Conservation (phyloP, 1,140 invertebrate species). For the Ceratina calcarata region DNA sequence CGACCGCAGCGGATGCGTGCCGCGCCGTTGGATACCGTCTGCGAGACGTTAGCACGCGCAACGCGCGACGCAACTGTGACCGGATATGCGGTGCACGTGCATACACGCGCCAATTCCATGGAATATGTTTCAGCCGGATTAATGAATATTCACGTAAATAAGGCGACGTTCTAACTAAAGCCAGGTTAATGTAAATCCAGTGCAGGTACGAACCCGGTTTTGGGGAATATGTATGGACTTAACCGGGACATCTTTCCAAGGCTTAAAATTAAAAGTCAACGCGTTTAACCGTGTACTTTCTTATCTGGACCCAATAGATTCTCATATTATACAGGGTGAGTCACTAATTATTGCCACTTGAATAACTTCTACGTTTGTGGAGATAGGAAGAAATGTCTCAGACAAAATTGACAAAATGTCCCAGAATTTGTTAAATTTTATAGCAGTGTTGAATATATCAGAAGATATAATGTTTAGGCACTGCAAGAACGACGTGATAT, state of each 20-base stretch:
- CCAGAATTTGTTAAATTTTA: too few relatives aligned
- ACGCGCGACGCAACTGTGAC: conserved; percentile 1
- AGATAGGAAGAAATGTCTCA: too few relatives aligned
- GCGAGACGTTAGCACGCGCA: conserved; percentile 25
- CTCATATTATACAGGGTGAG: too few relatives aligned
- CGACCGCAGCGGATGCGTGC: not conserved
- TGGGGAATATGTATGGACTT: conserved; percentile 2
- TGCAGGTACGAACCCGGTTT: not conserved
- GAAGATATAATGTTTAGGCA: too few relatives aligned
- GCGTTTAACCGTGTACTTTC: not conserved
- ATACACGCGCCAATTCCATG: conserved; percentile 15
- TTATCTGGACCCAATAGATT: too few relatives aligned
- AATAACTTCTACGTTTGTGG: too few relatives aligned
- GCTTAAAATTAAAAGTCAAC: not conserved
- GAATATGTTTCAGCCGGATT: conserved; percentile 53
- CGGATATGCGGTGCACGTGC: conserved; percentile 42
- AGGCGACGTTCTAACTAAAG: conserved; percentile 49
- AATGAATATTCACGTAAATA: conserved; percentile 65
- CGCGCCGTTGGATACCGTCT: not conserved
- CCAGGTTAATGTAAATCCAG: conserved; percentile 58
- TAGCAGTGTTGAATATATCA: too few relatives aligned
- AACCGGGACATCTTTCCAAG: not conserved
- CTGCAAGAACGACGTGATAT: too few relatives aligned
- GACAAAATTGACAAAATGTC: too few relatives aligned
- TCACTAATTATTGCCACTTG: too few relatives aligned